These are phyloP conservation scores for Chunga burmeisteri DNA, from an alignment of 2,113 vertebrate species.

Conservation along the genomic window DNA sequence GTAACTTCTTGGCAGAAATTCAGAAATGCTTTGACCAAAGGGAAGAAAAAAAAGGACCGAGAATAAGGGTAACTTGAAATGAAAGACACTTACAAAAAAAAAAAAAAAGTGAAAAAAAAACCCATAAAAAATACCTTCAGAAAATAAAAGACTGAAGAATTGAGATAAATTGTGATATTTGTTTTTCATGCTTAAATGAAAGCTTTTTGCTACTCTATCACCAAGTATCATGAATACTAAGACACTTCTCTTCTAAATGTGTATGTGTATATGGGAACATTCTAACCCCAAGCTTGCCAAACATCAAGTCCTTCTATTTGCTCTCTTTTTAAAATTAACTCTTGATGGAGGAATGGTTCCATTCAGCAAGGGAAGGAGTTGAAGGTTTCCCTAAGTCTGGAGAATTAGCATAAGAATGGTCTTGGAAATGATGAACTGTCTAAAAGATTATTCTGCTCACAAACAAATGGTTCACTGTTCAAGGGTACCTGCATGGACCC, in stretches of 20 bases:
- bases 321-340: constrained; percentile 72
- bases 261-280: constrained; percentile 66
- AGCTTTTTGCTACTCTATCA: constrained; percentile 47
- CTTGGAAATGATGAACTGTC: constrained; percentile 50
- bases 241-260: constrained; percentile 57
- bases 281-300: constrained; percentile 66
- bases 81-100: background rate
- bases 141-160: constrained; percentile 45
- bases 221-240: constrained; percentile 68
- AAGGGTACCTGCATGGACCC: background rate
- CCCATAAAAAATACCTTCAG: background rate
- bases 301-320: constrained; percentile 57
- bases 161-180: constrained; percentile 61
- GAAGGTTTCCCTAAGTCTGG: constrained; percentile 12
- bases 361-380: constrained; percentile 42
- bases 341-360: constrained; percentile 42
- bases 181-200: constrained; percentile 57
- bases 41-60: constrained; percentile 54
- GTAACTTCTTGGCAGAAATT: constrained; percentile 71
- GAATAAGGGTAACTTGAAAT: constrained; percentile 56
- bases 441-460: constrained; percentile 28
- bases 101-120: background rate
- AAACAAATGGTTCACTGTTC: constrained; percentile 6
- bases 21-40: constrained; percentile 69
- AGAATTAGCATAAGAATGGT: constrained; percentile 53